Evolutionary conservation across 2,888 invertebrate genomes (phyloP).

Genomic region (Melanostoma scalare): DNA sequence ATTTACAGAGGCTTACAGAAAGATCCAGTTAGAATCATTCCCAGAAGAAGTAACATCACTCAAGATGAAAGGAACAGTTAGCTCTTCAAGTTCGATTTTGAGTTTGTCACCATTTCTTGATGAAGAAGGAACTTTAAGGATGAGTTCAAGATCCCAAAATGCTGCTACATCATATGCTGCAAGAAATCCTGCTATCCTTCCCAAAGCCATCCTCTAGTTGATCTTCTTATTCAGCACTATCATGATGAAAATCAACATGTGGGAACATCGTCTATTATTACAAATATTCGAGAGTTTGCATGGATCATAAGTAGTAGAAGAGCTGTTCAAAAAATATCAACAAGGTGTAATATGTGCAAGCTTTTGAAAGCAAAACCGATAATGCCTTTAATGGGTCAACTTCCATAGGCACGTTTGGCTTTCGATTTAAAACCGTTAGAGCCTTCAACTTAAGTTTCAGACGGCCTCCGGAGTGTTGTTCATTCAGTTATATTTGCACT

Average conservation of each 20-base stretch:
- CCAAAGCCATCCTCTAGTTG: background rate
- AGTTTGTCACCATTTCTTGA: conserved; percentile 29
- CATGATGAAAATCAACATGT: background rate
- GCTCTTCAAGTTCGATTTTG: background rate
- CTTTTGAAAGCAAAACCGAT: conserved; percentile 1
- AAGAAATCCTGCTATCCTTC: no score
- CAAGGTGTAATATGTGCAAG: conserved; percentile 8
- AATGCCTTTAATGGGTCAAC: conserved; percentile 24
- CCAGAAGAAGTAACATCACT: background rate
- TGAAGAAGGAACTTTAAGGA: background rate
- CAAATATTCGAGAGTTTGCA: conserved; percentile 1
- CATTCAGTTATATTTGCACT: no score
- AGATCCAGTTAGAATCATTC: background rate
- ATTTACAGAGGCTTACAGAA: conserved; percentile 1
- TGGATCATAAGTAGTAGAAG: conserved; percentile 22
- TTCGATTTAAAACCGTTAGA: conserved; percentile 7
- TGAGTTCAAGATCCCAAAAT: background rate
- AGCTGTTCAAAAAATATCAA: background rate
- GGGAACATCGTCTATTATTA: background rate
- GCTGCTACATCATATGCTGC: background rate
- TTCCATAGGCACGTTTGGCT: conserved; percentile 13
- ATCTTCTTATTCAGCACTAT: background rate
- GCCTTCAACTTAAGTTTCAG: conserved; percentile 25
- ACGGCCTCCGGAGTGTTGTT: conserved; percentile 19
- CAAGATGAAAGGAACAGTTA: background rate